Evolutionary conservation across 2,888 invertebrate species (phyloP).

Genomic region (Lymantria dispar): DNA sequence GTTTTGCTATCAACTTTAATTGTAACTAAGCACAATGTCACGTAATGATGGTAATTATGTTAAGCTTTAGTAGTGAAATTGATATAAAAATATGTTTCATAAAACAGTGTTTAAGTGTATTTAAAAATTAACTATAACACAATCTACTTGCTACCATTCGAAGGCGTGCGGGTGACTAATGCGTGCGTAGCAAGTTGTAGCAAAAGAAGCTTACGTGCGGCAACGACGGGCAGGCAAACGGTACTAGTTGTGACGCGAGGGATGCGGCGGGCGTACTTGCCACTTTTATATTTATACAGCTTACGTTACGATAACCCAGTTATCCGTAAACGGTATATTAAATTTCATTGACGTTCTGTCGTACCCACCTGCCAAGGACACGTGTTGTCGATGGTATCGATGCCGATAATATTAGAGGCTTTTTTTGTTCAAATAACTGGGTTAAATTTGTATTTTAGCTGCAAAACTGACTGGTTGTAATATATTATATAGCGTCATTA

Average conservation of each 20-base stretch:
- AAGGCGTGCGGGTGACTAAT: constrained; percentile 16
- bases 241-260: constrained; percentile 58
- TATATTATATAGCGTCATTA: no score
- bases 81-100: no score
- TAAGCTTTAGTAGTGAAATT: no score
- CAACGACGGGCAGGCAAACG: constrained; percentile 65
- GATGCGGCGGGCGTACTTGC: constrained; percentile 59
- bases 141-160: no score
- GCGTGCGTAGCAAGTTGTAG: constrained; percentile 65
- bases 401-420: constrained; percentile 49
- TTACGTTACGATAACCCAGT: constrained; percentile 75
- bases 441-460: constrained; percentile 37
- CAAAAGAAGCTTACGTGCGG: constrained; percentile 72
- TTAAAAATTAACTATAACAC: no score
- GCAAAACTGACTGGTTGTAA: constrained; percentile 18
- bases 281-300: constrained; percentile 57
- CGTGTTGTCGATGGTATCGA: constrained; percentile 54
- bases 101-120: no score
- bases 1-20: no score
- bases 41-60: no score
- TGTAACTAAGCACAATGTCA: no score
- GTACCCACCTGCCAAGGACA: constrained; percentile 73
- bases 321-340: constrained; percentile 74
- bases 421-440: constrained; percentile 43
- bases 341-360: constrained; percentile 73